Evolutionary conservation across 2,888 invertebrate species (phyloP), one percentile per base, ranked within the genome.

Genomic region (Chrysina gloriosa): DNA sequence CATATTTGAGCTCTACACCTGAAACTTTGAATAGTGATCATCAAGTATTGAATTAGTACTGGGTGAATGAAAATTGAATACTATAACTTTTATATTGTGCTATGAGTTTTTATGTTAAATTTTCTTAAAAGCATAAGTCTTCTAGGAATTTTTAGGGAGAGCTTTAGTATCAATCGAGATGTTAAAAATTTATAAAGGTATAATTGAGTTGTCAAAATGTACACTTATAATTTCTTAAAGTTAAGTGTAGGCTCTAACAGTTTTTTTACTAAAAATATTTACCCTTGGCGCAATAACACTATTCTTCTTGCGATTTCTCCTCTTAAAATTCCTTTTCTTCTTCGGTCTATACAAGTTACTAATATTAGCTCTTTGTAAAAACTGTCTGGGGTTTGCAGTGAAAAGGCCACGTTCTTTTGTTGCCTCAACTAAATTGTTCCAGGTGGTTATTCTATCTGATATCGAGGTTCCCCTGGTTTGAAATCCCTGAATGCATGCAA

Each of bases 401-500:
- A 94, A 86, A 36, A 86, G 85, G 58, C 90, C 91, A 61, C 88
- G 90, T 64, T 89, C 88, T 74, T 88, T 86, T 0, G 90, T 91
- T 77, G 92, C 90, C 77, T 92, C 90, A 69, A 92, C 84, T 61
- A 97, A 87, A 84, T 96, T 95, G 76, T 91, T 88, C 93, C 95
- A 96, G 25, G 96, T 90, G 47, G 90, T 90, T 72, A 94, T 85
- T 63, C 95, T 88, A 78, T 92, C 88, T 2, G 94, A 90, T 76
- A 97, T 86, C 47, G 86, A 84, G 1, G 96, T 97, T n/a, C 96
- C 96, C 71, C 97, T 88, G 9, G 96, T 92, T 82, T 96, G 95
- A 84, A 97, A 97, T 2, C 97, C 97, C 89, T 95, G 76, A 58
- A 74, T 54, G 21, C 19, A 19, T 23, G 34, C 4, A 54, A 5